Evolutionary conservation across 2,888 invertebrate species (phyloP).

Genomic region (Drosophila meridiana): DNA sequence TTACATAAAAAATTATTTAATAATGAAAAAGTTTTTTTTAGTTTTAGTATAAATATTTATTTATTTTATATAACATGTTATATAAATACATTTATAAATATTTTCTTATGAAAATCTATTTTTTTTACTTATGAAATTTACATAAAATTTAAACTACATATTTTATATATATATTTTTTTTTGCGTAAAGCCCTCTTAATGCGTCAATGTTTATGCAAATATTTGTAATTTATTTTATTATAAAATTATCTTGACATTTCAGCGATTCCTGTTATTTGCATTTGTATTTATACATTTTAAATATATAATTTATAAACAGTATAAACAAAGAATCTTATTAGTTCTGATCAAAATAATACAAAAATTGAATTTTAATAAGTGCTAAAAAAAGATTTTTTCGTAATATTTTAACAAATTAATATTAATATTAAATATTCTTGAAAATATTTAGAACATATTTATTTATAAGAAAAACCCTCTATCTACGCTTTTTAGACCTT

Average conservation of each 20-base stretch:
- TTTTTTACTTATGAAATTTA: too few relatives aligned
- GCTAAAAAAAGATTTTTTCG: not conserved
- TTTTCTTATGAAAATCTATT: too few relatives aligned
- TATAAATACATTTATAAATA: not conserved
- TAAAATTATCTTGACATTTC: slow-evolving; percentile 1
- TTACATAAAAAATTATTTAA: not conserved
- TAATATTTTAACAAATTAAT: not conserved
- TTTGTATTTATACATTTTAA: not conserved
- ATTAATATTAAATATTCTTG: not conserved
- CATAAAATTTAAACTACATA: not conserved
- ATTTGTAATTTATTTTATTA: not conserved
- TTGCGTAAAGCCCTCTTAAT: not conserved
- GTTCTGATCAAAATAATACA: slow-evolving; percentile 8
- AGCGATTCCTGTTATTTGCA: not conserved
- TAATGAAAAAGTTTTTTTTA: not conserved
- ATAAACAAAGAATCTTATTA: slow-evolving; percentile 1
- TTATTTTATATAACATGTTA: not conserved
- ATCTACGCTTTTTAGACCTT: not conserved
- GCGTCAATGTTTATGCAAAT: slow-evolving; percentile 15
- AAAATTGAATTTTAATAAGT: not conserved
- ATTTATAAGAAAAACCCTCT: not conserved
- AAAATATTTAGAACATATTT: not conserved
- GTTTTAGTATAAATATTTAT: not conserved
- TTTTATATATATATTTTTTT: not conserved
- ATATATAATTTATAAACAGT: not conserved